Conservation (phyloP, 2,888 invertebrate genomes). For the Shargacucullia verbasci region DNA sequence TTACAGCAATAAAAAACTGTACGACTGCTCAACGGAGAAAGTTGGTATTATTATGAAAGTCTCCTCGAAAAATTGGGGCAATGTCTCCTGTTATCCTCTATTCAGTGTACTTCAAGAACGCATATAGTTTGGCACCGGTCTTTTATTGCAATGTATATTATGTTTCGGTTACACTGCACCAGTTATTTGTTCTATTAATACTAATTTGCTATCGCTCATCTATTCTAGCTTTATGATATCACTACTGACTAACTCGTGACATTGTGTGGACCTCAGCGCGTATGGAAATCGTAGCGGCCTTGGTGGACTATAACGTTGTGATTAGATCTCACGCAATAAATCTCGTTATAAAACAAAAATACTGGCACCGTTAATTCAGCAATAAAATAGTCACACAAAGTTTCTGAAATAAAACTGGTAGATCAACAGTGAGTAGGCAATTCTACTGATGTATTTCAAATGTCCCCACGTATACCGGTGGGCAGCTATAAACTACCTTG, state of each 20-base stretch:
- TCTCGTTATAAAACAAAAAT: conserved; percentile 54
- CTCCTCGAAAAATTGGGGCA: conserved; percentile 35
- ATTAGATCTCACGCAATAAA: conserved; percentile 58
- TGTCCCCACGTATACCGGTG: conserved; percentile 35
- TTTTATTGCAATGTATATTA: conserved; percentile 39
- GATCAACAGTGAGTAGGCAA: conserved; percentile 26
- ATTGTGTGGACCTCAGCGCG: conserved; percentile 57
- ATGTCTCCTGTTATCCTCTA: conserved; percentile 28
- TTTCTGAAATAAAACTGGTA: conserved; percentile 43
- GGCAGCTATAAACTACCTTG: conserved; percentile 49
- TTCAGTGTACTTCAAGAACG: conserved; percentile 25
- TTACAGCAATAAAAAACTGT: conserved; percentile 44
- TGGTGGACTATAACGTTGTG: conserved; percentile 51
- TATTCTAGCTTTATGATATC: conserved; percentile 57
- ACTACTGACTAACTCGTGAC: conserved; percentile 61
- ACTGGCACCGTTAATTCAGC: conserved; percentile 42
- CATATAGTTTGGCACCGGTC: conserved; percentile 49
- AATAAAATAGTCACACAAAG: conserved; percentile 49
- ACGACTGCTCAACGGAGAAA: conserved; percentile 34
- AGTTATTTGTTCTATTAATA: conserved; percentile 38
- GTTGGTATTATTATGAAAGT: conserved; percentile 32
- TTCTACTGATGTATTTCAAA: conserved; percentile 46
- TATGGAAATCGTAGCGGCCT: conserved; percentile 68
- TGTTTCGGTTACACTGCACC: conserved; percentile 37
- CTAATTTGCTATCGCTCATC: conserved; percentile 26